These are phyloP conservation scores for Mohoua ochrocephala DNA, from an alignment of 2,113 vertebrate species.

Conservation along the genomic window DNA sequence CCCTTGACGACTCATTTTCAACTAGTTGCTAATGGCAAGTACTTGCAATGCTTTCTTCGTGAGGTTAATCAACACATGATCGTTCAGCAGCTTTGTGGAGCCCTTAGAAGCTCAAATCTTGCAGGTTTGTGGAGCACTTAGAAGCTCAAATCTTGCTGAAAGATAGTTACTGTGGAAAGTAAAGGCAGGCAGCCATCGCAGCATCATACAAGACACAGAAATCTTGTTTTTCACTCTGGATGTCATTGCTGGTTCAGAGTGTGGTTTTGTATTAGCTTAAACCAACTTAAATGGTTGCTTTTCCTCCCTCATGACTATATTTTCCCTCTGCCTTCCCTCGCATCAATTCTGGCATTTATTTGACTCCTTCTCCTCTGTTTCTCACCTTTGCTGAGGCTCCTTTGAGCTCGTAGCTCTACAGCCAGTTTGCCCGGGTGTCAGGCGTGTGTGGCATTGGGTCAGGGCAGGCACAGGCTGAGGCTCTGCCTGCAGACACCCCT, in stretches of 20 bases:
- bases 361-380: neutral
- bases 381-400: neutral
- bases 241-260: neutral
- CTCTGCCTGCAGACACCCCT: fast-evolving
- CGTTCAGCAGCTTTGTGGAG: neutral
- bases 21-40: neutral
- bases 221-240: neutral
- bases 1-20: neutral
- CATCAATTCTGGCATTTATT: neutral
- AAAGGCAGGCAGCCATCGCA: neutral
- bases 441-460: neutral
- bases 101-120: neutral
- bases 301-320: neutral
- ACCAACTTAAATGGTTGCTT: neutral
- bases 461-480: neutral
- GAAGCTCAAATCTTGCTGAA: neutral
- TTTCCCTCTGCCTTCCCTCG: neutral
- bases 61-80: neutral
- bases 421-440: neutral
- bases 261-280: neutral
- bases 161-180: neutral
- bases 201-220: neutral
- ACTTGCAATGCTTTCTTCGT: neutral
- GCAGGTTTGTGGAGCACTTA: neutral
- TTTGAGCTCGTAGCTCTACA: neutral